A percentile compares a stretch with the other conserved stretches of the same genome.
These are phyloP conservation scores for Drosophila borborema DNA, from an alignment of 2,888 invertebrate genomes.

Conservation along the genomic window DNA sequence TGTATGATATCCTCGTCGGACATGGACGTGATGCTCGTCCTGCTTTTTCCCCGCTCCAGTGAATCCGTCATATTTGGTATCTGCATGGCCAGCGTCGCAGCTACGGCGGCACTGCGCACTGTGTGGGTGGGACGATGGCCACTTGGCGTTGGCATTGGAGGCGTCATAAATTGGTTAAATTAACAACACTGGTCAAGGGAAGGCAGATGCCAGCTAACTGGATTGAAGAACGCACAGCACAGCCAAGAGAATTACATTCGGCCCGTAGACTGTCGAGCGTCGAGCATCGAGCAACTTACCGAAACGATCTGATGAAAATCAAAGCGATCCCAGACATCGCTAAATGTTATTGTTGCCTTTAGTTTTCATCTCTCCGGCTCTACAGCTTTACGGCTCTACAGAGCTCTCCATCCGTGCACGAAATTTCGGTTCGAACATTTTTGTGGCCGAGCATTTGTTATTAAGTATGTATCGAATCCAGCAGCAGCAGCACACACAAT, in stretches of 20 bases:
- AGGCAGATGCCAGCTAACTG: not conserved
- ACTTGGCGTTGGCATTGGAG: not conserved
- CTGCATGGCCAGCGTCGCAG: not conserved
- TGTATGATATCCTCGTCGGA: slow-evolving; percentile 80
- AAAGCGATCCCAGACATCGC: slow-evolving; percentile 35
- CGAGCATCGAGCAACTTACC: slow-evolving; percentile 20
- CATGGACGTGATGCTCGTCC: slow-evolving; percentile 70
- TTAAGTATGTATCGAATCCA: slow-evolving; percentile 55
- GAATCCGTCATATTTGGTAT: slow-evolving; percentile 31
- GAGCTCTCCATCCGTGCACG: slow-evolving; percentile 23
- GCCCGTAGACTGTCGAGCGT: not conserved
- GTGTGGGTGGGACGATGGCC: not conserved
- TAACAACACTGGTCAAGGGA: not conserved
- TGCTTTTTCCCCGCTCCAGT: slow-evolving; percentile 30
- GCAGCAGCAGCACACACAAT: slow-evolving; percentile 28
- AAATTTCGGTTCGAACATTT: slow-evolving; percentile 40
- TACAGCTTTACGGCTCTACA: slow-evolving; percentile 17
- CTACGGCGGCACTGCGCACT: not conserved
- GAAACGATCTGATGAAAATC: slow-evolving; percentile 42
- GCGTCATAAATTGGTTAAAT: not conserved
- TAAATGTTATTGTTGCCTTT: slow-evolving; percentile 40
- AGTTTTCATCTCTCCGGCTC: slow-evolving; percentile 18
- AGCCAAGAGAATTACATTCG: slow-evolving; percentile 9
- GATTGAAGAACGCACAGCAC: not conserved
- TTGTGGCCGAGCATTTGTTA: slow-evolving; percentile 56